Evolutionary conservation across 2,113 vertebrate genomes (phyloP).

Genomic region (Sigmodon hispidus): DNA sequence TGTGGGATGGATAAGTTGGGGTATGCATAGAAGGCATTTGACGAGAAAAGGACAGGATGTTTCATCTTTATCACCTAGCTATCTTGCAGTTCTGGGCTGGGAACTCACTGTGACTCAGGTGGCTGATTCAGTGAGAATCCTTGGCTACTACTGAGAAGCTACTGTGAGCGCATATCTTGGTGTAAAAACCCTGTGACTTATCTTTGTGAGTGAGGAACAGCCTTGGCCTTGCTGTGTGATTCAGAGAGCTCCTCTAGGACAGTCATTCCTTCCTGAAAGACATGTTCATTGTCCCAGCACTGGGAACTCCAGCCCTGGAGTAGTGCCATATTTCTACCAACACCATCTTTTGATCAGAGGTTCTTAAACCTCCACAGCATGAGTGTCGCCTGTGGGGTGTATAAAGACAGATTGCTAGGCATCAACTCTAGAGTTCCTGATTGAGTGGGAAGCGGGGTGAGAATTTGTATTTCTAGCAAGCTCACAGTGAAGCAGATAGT

Average conservation of each 20-base stretch:
- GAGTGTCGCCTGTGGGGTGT: neutral
- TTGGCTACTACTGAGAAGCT: neutral
- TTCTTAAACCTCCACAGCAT: neutral
- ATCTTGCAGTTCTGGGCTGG: neutral
- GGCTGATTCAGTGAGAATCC: neutral
- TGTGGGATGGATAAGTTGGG: too few relatives aligned
- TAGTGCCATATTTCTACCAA: neutral
- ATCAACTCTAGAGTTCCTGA: neutral
- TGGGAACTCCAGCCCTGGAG: neutral
- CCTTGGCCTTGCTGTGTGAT: neutral
- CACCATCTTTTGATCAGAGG: neutral
- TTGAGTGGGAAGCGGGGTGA: neutral
- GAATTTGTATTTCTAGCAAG: neutral
- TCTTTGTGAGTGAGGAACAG: neutral
- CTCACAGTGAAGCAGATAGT: neutral
- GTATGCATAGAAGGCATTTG: neutral
- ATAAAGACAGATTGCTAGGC: neutral
- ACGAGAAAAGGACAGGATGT: neutral
- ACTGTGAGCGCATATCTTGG: accelerated
- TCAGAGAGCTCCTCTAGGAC: neutral
- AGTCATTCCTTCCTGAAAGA: neutral
- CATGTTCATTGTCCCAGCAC: neutral
- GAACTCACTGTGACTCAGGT: neutral
- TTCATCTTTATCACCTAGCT: accelerated
- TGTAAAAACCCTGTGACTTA: neutral